Evolutionary conservation across 2,113 vertebrate species (phyloP).

Genomic region (Pavo muticus): DNA sequence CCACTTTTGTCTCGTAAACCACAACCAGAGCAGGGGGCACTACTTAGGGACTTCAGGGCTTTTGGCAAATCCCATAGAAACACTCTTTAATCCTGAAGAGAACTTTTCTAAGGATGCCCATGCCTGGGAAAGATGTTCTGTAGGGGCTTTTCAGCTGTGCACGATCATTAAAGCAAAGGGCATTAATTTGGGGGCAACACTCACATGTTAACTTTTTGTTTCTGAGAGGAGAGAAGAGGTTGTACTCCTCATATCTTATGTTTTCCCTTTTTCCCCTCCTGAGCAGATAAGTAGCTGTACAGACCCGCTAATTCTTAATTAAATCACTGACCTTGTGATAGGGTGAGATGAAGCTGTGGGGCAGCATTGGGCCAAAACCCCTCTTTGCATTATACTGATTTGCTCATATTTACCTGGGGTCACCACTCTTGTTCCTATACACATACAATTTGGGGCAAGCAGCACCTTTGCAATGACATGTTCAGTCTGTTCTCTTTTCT

Average conservation of each 20-base stretch:
- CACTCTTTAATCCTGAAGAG: background rate
- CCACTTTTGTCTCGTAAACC: background rate
- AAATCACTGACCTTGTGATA: background rate
- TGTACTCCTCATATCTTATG: background rate
- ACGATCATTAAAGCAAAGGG: background rate
- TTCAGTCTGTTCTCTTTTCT: background rate
- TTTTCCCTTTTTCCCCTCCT: background rate
- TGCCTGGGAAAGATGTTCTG: rapidly evolving
- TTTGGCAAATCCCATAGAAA: background rate
- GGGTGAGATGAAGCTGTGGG: background rate
- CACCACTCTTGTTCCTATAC: background rate
- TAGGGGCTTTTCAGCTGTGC: background rate
- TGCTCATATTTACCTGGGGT: background rate
- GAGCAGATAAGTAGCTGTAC: background rate
- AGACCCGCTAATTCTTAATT: background rate
- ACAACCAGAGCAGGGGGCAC: rapidly evolving
- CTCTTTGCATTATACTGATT: background rate
- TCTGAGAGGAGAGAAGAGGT: background rate
- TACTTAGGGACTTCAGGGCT: background rate
- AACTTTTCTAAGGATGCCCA: background rate
- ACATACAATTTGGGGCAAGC: background rate
- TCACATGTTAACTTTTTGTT: background rate
- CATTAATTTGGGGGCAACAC: background rate
- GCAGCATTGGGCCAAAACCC: background rate
- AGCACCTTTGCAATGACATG: background rate